Evolutionary conservation across 2,797 vertebrate species (phyloP).

Genomic region (Rhinella marina): DNA sequence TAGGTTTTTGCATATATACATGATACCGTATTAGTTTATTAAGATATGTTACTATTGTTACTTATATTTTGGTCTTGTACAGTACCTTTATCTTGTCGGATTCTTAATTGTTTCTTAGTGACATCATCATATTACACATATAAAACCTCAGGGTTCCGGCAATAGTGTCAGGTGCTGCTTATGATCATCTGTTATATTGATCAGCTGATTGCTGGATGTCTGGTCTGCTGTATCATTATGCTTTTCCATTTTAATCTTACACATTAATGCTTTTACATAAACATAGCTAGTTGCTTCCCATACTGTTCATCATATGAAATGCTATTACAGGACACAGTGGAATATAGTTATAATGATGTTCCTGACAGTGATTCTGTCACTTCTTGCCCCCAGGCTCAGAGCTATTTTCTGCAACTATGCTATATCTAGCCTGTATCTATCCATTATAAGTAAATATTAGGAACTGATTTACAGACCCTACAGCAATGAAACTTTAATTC

Average conservation of each 20-base stretch:
- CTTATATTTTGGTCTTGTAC: background rate
- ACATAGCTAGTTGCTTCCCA: conserved; percentile 16
- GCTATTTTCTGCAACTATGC: conserved; percentile 15
- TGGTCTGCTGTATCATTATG: conserved; percentile 1
- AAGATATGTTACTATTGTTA: background rate
- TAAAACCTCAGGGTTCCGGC: background rate
- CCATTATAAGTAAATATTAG: conserved; percentile 23
- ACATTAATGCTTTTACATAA: conserved; percentile 25
- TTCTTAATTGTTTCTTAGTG: background rate
- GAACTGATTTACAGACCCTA: background rate
- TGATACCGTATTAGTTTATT: too few relatives aligned
- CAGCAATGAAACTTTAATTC: background rate
- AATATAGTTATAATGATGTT: conserved; percentile 51
- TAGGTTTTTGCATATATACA: too few relatives aligned
- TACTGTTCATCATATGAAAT: conserved; percentile 31
- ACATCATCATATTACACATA: conserved; percentile 1
- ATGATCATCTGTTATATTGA: conserved; percentile 9
- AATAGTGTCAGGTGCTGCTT: background rate
- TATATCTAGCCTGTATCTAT: conserved; percentile 28
- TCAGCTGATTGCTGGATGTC: conserved; percentile 19
- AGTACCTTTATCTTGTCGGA: background rate
- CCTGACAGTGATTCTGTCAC: conserved; percentile 38
- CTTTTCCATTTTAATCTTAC: conserved; percentile 5
- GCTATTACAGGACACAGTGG: conserved; percentile 19
- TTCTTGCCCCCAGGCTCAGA: conserved; percentile 20